Evolutionary conservation across 2,797 vertebrate species (phyloP), one percentile per base, ranked within the genome.

Genomic region (Enteromius radiatus): DNA sequence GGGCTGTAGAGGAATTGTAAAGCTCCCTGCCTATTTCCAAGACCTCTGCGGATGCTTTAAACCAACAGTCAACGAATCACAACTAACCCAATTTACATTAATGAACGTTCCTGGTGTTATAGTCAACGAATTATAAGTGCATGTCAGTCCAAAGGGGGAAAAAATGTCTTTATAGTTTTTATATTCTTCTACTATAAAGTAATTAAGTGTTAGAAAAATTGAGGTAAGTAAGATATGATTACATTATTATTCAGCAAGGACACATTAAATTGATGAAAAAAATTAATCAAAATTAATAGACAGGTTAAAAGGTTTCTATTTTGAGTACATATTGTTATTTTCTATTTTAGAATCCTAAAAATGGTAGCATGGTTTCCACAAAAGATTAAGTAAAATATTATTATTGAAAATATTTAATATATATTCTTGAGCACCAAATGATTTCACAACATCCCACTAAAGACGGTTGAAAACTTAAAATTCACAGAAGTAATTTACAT

Each of bases 1-100:
- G 63, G 31, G 47, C 54, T 64, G 17, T 17, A 7, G 61, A 56
- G 36, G 64, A 67, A 56, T 67, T 81, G 5, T 65, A 9, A 41
- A 17, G 56, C 23, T 38, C 70, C 47, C 71, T 31, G 71, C 67
- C 80, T 75, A n/a, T 65, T 17, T 81, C 59, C 14, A 64, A 73
- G 79, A 73, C 33, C 64, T 71, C 67, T 63, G 68, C 10, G 7
- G 21, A 71, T 63, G 21, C 43, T 38, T 38, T 56, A 56, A 56
- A 75, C 12, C n/a, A 74, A 38, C 49, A 56, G 43, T 70, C 15
- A 28, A 28, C 7, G 2, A 31, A 71, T 49, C 26, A 19, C 45
- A 70, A 47, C 23, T 47, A 33, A 71, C 14, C 23, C 67, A 7
- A 45, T 69, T 45, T 45, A 45, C 23, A 45, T 45, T 69, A 17